Percentiles rank a stretch among this genome's conserved stretches.
These are phyloP conservation scores for Cepaea nemoralis DNA, from an alignment of 1,140 invertebrate species.

Conservation along the genomic window DNA sequence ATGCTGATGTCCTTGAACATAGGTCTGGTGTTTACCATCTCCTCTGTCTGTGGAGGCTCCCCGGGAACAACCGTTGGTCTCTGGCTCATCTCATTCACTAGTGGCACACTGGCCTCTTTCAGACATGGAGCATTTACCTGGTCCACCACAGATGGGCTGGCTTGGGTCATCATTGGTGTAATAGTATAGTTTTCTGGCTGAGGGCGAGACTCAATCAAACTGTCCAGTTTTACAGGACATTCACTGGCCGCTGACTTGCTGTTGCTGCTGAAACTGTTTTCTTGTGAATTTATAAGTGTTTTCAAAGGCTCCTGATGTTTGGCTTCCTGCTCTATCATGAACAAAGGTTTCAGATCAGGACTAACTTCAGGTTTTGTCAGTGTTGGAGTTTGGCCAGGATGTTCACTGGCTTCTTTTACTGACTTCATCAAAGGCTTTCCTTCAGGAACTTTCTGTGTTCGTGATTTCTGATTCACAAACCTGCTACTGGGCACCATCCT, in stretches of 20 bases:
- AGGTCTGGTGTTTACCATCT: not conserved
- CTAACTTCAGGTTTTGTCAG: not conserved
- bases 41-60: conserved; percentile 60
- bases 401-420: not conserved
- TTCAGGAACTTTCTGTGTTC: not conserved
- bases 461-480: not conserved
- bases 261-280: not conserved
- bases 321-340: not conserved
- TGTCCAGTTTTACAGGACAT: conserved; percentile 45
- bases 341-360: not conserved
- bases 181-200: not conserved
- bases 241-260: conserved; percentile 47
- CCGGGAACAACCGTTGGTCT: conserved; percentile 40
- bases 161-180: not conserved
- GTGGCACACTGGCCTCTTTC: not conserved
- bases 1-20: conserved; percentile 79
- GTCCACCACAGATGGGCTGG: not conserved
- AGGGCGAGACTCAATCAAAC: not conserved
- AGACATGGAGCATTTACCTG: not conserved
- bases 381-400: not conserved
- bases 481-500: not conserved
- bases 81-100: not conserved
- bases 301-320: not conserved
- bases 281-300: not conserved
- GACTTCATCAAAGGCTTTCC: not conserved